Percentiles rank a stretch among this genome's conserved stretches.
Conservation (phyloP, 2,797 vertebrate genomes). For the Rhynchonycteris naso region DNA sequence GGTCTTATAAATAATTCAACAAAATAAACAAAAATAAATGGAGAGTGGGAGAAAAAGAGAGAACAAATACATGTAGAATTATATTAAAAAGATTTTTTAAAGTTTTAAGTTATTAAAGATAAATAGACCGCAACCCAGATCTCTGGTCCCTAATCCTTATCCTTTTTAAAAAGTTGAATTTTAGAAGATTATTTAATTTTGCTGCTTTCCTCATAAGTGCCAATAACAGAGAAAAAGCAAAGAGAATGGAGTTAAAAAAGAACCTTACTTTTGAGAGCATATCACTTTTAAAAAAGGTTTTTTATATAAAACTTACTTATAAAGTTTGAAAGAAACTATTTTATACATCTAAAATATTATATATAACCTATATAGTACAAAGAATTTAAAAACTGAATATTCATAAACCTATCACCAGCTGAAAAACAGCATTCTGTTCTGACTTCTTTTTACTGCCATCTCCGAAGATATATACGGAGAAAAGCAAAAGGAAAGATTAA, state of each 20-base stretch:
- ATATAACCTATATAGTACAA: not conserved
- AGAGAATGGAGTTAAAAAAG: not conserved
- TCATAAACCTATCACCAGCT: not conserved
- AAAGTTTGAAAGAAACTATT: not conserved
- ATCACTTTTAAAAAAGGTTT: not conserved
- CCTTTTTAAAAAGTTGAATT: not conserved
- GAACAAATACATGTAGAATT: not conserved
- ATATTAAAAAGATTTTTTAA: not conserved
- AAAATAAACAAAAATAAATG: not conserved
- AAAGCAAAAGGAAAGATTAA: not conserved
- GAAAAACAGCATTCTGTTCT: not conserved
- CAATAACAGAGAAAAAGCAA: not conserved
- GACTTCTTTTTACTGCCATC: constrained; percentile 13
- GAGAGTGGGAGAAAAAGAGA: not conserved
- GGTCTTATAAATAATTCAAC: not conserved
- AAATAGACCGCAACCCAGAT: not conserved
- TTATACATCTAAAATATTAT: not conserved
- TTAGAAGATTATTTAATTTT: not conserved
- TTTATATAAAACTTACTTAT: not conserved
- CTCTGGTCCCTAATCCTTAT: not conserved
- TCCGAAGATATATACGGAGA: constrained; percentile 48
- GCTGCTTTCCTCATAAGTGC: not conserved
- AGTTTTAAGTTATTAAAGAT: constrained; percentile 20
- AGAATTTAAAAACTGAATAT: not conserved
- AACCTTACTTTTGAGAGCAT: not conserved